phyloP scores from a whole-genome alignment of 2,113 vertebrate genomes.

The Orycteropus afer region DNA sequence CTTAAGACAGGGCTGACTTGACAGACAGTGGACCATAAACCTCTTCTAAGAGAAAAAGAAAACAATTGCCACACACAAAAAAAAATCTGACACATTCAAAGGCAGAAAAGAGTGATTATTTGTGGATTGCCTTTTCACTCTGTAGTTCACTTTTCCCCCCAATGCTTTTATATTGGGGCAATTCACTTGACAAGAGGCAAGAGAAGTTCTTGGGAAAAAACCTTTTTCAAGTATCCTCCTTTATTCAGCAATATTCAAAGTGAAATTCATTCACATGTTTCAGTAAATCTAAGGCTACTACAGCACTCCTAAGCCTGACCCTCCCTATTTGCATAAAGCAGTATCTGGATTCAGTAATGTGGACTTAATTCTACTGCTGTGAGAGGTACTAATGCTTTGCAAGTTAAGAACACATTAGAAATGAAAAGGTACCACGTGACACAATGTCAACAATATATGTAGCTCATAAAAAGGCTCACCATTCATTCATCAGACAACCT shows the following conservation, averaged over 20 bases:
- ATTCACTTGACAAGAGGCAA: conserved; percentile 77
- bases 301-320: neutral
- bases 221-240: conserved; percentile 66
- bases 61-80: conserved; percentile 77
- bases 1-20: conserved; percentile 82
- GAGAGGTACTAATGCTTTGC: conserved; percentile 49
- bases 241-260: conserved; percentile 72
- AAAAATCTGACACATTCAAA: conserved; percentile 84
- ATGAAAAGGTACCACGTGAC: conserved; percentile 66
- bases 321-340: conserved; percentile 48
- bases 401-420: conserved; percentile 77
- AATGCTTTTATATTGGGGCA: conserved; percentile 78
- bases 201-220: conserved; percentile 55
- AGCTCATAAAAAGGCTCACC: conserved; percentile 55
- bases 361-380: conserved; percentile 46
- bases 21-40: conserved; percentile 88
- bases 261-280: conserved; percentile 70
- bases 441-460: conserved; percentile 66
- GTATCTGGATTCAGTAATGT: conserved; percentile 45
- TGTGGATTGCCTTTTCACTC: conserved; percentile 76
- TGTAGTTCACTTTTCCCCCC: conserved; percentile 37
- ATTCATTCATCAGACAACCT: conserved; percentile 61
- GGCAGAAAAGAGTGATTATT: conserved; percentile 79
- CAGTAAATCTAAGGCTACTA: conserved; percentile 30
- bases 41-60: conserved; percentile 80